Conservation (phyloP, 1,140 invertebrate species). For the Gonioctena quinquepunctata region DNA sequence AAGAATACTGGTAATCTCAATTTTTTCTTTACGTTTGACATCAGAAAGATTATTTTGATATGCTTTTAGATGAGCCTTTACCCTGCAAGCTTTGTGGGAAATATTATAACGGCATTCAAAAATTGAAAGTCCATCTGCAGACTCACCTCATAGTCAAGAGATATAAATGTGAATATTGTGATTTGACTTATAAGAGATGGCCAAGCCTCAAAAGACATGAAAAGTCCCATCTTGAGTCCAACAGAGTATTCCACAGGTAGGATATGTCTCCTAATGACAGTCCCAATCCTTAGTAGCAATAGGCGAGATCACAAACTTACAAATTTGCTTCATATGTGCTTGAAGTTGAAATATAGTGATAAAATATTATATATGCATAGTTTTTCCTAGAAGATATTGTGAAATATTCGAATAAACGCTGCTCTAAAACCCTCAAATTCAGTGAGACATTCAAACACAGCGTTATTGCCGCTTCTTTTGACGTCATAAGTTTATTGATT, state of each 20-base stretch:
- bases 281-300: no score
- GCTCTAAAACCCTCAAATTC: no score
- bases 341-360: no score
- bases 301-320: no score
- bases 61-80: neutral
- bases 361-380: no score
- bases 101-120: slow-evolving; percentile 16
- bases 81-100: slow-evolving; percentile 15
- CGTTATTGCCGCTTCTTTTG: no score
- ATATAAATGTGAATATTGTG: slow-evolving; percentile 11
- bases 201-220: slow-evolving; percentile 15
- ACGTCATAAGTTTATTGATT: no score
- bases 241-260: slow-evolving; percentile 6
- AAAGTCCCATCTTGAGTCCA: slow-evolving; percentile 8
- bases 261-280: no score
- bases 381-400: no score
- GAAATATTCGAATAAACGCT: no score
- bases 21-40: neutral
- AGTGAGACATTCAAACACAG: no score
- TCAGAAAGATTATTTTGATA: neutral
- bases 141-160: slow-evolving; percentile 15
- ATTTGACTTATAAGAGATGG: slow-evolving; percentile 11
- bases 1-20: slow-evolving; percentile 6
- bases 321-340: no score
- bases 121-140: slow-evolving; percentile 12